These are phyloP conservation scores for Spodoptera exigua DNA, from an alignment of 2,888 invertebrate genomes.

Conservation along the genomic window DNA sequence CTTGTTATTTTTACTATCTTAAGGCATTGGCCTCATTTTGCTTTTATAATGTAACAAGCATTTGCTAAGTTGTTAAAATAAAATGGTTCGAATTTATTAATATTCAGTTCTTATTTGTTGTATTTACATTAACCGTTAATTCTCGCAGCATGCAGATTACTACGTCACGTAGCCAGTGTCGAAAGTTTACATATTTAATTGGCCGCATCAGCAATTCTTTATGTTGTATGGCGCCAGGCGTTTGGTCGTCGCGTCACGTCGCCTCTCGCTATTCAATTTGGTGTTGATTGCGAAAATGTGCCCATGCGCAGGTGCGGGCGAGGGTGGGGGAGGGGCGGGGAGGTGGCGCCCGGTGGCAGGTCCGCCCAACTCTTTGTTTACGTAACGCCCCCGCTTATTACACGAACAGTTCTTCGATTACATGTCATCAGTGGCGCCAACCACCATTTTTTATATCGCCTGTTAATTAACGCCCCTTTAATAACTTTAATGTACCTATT, in stretches of 20 bases:
- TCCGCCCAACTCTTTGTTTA: constrained; percentile 88
- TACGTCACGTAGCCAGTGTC: constrained; percentile 3
- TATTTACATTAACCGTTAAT: too few relatives aligned
- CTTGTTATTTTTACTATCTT: too few relatives aligned
- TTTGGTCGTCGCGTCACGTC: constrained; percentile 37
- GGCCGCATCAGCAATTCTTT: constrained; percentile 46
- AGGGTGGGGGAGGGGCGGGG: constrained; percentile 64
- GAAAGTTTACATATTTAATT: constrained; percentile 49
- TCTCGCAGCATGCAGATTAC: constrained; percentile 12
- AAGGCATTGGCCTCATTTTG: too few relatives aligned
- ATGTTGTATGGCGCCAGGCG: constrained; percentile 65
- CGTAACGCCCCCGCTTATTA: constrained; percentile 86
- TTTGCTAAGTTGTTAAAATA: too few relatives aligned
- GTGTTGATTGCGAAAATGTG: constrained; percentile 79
- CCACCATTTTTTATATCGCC: constrained; percentile 18
- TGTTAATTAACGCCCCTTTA: not conserved
- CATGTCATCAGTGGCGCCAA: constrained; percentile 38
- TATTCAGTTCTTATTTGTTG: too few relatives aligned
- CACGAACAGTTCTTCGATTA: constrained; percentile 73
- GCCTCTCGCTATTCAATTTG: constrained; percentile 63
- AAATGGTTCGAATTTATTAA: too few relatives aligned
- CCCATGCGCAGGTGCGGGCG: constrained; percentile 77
- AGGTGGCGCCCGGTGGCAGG: constrained; percentile 81
- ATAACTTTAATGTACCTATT: too few relatives aligned
- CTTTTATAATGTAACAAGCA: too few relatives aligned